phyloP scores from a whole-genome alignment of 2,888 invertebrate genomes.

The Cyclophora punctaria region DNA sequence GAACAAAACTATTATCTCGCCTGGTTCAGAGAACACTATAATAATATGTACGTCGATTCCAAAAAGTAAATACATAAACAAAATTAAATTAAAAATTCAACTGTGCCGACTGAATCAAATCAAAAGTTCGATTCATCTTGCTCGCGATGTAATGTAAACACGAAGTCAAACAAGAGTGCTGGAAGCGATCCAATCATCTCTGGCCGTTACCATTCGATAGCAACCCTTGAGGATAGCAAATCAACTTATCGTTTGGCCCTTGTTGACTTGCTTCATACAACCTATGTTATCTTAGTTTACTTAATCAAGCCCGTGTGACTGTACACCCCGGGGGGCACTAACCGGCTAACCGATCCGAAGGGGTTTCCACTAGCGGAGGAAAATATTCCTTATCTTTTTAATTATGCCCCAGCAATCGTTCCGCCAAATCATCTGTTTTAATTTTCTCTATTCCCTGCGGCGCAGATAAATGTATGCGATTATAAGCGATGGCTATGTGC shows the following conservation, averaged over 20 bases:
- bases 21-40: no score
- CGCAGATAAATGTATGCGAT: slow-evolving; percentile 33
- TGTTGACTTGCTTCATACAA: slow-evolving; percentile 71
- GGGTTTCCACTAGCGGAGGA: slow-evolving; percentile 55
- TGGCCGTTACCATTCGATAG: slow-evolving; percentile 65
- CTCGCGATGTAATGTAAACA: no score
- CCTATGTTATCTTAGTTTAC: slow-evolving; percentile 73
- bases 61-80: no score
- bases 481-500: slow-evolving; percentile 11
- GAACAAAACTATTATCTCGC: no score
- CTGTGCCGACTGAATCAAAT: no score
- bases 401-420: slow-evolving; percentile 61
- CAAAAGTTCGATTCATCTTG: no score
- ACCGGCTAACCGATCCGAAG: slow-evolving; percentile 61
- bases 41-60: no score
- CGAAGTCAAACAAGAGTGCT: slow-evolving; percentile 50
- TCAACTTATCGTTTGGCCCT: slow-evolving; percentile 70
- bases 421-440: slow-evolving; percentile 70
- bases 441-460: slow-evolving; percentile 55
- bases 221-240: slow-evolving; percentile 69
- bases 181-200: slow-evolving; percentile 68
- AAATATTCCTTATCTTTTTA: slow-evolving; percentile 75
- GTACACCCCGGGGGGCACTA: slow-evolving; percentile 56
- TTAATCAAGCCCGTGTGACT: slow-evolving; percentile 62
- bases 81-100: no score